Evolutionary conservation across 2,797 vertebrate genomes (phyloP), one percentile per base, ranked within the genome.

Genomic region (Sebastolobus altivelis): DNA sequence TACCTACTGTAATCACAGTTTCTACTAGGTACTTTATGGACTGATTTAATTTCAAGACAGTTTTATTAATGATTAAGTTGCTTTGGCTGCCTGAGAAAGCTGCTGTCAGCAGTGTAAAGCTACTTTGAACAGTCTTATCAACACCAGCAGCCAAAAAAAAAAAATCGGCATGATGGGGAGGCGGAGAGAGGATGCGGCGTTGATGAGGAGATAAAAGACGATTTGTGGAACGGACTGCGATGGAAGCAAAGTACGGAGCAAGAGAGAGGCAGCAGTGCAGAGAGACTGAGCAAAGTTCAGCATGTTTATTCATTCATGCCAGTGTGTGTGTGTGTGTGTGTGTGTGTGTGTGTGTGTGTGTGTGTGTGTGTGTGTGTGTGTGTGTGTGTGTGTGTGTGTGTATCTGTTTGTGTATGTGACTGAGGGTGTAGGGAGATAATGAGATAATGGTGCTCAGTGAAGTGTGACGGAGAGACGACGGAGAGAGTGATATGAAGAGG

Each of bases 371-470:
- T 10, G 70, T 52, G 33, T 27, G 27, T 8, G 73, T 40, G 52
- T 54, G 52, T 11, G 73, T 40, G 49, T 25, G 29, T 7, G 68
- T 40, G 27, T 18, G 12, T 69, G 31, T 59, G 25, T 78, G 8
- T 75, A 40, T 65, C 0, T 68, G 65, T 75, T 11, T 77, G 60
- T 58, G 68, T 72, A 1, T 72, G 73, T 54, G 81, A 37, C 69
- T 54, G 71, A 69, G 82, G 33, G 63, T 66, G 86, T 52, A 20
- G 72, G 72, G 72, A 83, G 88, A 87, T 93, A 92, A 91, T 86
- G 88, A 82, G 90, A 82, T 93, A 90, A 92, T 86, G 88, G 82
- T 1, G 86, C 88, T 88, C 85, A 37, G 79, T 80, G 81, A 79
- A 88, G 89, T 84, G 89, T 86, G 87, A 87, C 66, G 46, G 86